Conservation (phyloP, 2,888 invertebrate genomes). For the Agrotis exclamationis region DNA sequence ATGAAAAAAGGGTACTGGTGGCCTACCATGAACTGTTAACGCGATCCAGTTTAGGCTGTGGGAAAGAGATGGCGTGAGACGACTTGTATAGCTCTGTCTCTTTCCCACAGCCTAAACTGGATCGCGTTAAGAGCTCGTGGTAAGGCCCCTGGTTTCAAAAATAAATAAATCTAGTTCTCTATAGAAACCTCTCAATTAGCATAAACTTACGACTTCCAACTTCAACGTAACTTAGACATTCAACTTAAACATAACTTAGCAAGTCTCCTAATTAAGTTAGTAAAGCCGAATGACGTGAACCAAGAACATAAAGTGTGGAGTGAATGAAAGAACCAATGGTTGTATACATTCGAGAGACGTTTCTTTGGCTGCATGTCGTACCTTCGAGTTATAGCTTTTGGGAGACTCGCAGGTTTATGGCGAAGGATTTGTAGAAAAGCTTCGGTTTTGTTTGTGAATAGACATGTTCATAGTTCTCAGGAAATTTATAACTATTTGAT, state of each 20-base stretch:
- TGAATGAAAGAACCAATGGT: slow-evolving; percentile 30
- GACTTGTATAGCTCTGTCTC: too few species aligned
- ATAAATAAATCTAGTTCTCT: neutral
- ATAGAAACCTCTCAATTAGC: slow-evolving; percentile 39
- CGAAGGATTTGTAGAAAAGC: neutral
- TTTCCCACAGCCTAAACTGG: too few species aligned
- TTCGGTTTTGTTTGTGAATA: neutral
- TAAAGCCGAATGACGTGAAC: slow-evolving; percentile 43
- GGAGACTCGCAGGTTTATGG: slow-evolving; percentile 2
- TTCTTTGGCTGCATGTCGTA: slow-evolving; percentile 44
- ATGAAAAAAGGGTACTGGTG: too few species aligned
- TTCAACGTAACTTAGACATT: slow-evolving; percentile 33
- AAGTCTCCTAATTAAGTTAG: slow-evolving; percentile 53
- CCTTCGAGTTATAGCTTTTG: slow-evolving; percentile 39
- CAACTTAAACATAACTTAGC: slow-evolving; percentile 44
- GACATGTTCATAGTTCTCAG: neutral
- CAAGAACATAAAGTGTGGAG: slow-evolving; percentile 51
- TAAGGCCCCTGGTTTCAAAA: neutral
- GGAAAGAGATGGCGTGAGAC: too few species aligned
- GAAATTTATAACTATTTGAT: neutral
- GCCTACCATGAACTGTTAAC: too few species aligned
- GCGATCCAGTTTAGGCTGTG: too few species aligned
- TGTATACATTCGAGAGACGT: slow-evolving; percentile 37
- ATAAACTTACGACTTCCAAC: slow-evolving; percentile 44
- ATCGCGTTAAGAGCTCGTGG: too few species aligned